Evolutionary conservation across 2,113 vertebrate species (phyloP), one percentile per base, ranked within the genome.

Genomic region (Myrmecophaga tridactyla): DNA sequence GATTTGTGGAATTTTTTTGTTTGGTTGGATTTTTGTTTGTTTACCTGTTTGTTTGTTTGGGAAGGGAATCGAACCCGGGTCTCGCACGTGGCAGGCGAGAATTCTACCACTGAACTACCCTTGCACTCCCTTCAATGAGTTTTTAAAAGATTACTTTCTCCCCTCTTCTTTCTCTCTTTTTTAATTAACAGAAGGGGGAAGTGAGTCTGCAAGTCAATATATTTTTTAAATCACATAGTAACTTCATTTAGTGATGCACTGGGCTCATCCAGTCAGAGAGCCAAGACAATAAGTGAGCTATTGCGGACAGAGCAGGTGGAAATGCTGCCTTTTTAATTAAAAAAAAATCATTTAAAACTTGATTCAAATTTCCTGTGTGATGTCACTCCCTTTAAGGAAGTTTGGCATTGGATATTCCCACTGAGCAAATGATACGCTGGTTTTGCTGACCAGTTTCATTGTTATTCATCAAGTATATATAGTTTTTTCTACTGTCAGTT

Each of bases 331-430:
- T 89, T 90, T 75, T 85, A 83, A 92, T 90, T 62, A 56, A 81
- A 89, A 75, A 78, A 36, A 48, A 53, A 80, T 48, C 51, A 82
- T 73, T 84, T 56, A 92, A 83, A 65, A 95, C 23, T n/a, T 56
- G 51, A 56, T 63, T 90, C 92, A 86, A 3, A 83, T 95, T 94
- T 96, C 87, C 80, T 97, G 6, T 1, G n/a, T 70, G 82, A 94
- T 46, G 29, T 91, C 93, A 21, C 0, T 1, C n/a, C 36, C 53
- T 96, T 88, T 46, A 67, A 36, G 67, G 8, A 91, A 86, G 72
- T 48, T 75, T 1, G 84, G 25, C 10, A 13, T 0, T 89, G 41
- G 20, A 82, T 60, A 90, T 60, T 86, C 77, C 36, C 82, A 53
- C 0, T 48, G 51, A 93, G 43, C 41, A 83, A 90, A 69, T 25